Evolutionary conservation across 2,888 invertebrate genomes (phyloP), one percentile per base, ranked within the genome.

Genomic region (Pyralis farinalis): DNA sequence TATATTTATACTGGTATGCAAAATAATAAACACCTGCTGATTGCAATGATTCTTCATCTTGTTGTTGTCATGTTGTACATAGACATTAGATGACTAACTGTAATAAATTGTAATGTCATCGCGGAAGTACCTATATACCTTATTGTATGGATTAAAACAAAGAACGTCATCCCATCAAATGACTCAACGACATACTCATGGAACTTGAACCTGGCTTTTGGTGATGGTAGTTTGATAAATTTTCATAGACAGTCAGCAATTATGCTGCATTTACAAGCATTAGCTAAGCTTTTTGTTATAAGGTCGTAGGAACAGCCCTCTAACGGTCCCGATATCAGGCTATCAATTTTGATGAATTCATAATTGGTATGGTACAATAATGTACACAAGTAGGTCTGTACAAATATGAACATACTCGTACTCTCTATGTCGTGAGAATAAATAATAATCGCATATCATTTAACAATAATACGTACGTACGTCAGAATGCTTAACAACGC

Each of bases 241-340:
- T 25, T 25, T 25, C n/a, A 25, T 7, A 25, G 7, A 25, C 25
- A 4, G 7, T 25, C 25, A 16, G 3, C 4, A 37, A 37, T 37
- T 37, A 31, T 30, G 21, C 29, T 30, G 1, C 30, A 44, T 49
- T 44, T 53, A 51, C 52, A 49, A 49, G 58, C 58, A 59, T 58
- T 57, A 53, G 53, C 51, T 46, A 60, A 54, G 54, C 45, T 43
- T 49, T 49, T 58, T 57, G 60, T 56, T 29, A 38, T 21, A 45
- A 46, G 49, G 51, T 58, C 52, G 50, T 55, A 55, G 53, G 63
- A 61, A 67, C 59, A 53, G 47, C 48, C 68, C 56, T 57, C 54
- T 80, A 83, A 80, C 79, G 80, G 82, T 66, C 49, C 49, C 48
- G 40, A 53, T 67, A 73, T 71, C 72, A 70, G 53, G 47, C 53